Evolutionary conservation across 2,113 vertebrate genomes (phyloP).

Genomic region (Cryptomyrus ogoouensis): DNA sequence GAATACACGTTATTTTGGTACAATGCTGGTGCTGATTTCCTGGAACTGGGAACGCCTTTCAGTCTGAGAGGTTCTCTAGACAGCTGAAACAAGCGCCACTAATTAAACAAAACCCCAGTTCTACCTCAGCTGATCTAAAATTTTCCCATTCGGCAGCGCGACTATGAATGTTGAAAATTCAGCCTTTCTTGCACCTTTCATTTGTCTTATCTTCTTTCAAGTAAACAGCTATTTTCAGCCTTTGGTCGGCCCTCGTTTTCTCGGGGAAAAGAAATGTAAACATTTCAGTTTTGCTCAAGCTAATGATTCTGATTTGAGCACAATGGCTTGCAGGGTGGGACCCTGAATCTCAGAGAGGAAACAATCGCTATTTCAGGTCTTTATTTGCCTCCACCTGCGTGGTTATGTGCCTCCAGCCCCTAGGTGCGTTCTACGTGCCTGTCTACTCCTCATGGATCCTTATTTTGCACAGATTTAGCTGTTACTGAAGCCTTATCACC

Average conservation of each 20-base stretch:
- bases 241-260: background rate
- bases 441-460: background rate
- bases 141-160: background rate
- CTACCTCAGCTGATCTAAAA: background rate
- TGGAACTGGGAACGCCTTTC: background rate
- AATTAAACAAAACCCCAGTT: conserved; percentile 12
- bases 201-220: background rate
- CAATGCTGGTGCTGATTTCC: background rate
- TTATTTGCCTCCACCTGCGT: background rate
- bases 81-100: background rate
- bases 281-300: background rate
- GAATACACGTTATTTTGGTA: background rate
- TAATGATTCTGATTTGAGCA: background rate
- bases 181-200: background rate
- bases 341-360: background rate
- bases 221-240: conserved; percentile 5
- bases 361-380: background rate
- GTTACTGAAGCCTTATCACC: background rate
- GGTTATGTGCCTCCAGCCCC: background rate
- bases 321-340: background rate
- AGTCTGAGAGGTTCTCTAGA: background rate
- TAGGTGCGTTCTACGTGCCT: background rate
- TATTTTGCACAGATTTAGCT: background rate
- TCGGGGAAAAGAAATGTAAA: background rate
- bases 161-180: background rate